Evolutionary conservation across 2,888 invertebrate species (phyloP), one percentile per base, ranked within the genome.

Genomic region (Microdon myrmicae): DNA sequence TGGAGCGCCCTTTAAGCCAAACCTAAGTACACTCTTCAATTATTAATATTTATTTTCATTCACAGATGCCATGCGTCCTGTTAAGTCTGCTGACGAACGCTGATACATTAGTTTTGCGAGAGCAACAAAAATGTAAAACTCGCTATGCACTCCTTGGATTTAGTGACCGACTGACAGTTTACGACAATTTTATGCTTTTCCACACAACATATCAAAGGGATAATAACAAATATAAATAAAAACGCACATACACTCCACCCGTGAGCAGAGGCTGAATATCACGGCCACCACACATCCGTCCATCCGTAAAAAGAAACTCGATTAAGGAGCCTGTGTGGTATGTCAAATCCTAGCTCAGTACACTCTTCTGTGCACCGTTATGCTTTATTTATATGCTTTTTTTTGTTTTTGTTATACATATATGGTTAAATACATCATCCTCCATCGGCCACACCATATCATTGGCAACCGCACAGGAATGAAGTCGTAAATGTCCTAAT

Each of bases 361-460:
- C 34, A 8, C 12, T 2, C 31, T 14, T 31, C 13, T 26, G 13
- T n/a, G n/a, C 23, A 37, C 26, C 22, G 8, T 16, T 37, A 17
- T 38, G n/a, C 37, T 53, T 35, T 16, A 29, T 51, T 12, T 34
- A 29, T 55, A 9, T 29, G 34, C 34, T 39, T 37, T 49, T 41
- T 45, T 45, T 48, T 10, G 14, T 6, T 23, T 14, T 38, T 39
- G 48, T 55, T 60, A 48, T n/a, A n/a, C n/a, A n/a, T n/a, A n/a
- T 60, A 61, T 48, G 55, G 48, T 61, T 61, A 61, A 64, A 64
- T 64, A 51, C 56, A 51, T 64, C 61, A 64, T 64, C 34, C 61
- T 51, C 51, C 56, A 56, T 64, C 56, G 61, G 56, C 61, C 56
- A 51, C 48, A 49, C 55, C 55, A 56, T 56, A 45, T 56, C 56